These are phyloP conservation scores for Drosophila carrolli DNA, from an alignment of 1,140 invertebrate genomes.

Conservation along the genomic window DNA sequence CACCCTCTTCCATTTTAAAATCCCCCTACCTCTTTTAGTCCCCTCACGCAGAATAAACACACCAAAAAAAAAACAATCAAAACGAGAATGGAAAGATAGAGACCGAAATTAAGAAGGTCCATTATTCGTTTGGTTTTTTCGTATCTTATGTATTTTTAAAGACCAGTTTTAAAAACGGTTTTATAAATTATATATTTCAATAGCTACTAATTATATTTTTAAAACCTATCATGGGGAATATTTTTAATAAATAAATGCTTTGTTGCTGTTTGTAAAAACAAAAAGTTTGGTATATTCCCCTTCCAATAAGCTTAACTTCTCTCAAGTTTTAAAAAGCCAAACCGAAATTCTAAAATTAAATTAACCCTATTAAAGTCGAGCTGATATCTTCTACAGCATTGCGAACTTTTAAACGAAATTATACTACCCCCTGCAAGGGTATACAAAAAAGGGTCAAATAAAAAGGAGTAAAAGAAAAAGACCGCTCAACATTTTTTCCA, in stretches of 20 bases:
- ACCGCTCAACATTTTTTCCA: slow-evolving; percentile 61
- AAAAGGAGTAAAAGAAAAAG: slow-evolving; percentile 26
- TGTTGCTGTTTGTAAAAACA: too few relatives aligned
- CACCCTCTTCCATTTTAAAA: background rate
- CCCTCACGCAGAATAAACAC: slow-evolving; percentile 19
- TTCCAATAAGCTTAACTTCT: too few relatives aligned
- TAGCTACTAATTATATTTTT: too few relatives aligned
- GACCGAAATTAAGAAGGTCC: background rate
- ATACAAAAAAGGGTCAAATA: slow-evolving; percentile 15
- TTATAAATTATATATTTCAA: too few relatives aligned
- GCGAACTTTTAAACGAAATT: background rate
- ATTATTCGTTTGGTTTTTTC: background rate
- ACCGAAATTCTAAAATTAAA: too few relatives aligned
- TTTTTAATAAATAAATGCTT: too few relatives aligned
- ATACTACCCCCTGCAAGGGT: background rate
- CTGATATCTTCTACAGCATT: background rate
- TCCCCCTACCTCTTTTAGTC: background rate
- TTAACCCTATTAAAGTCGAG: background rate
- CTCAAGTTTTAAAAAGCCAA: too few relatives aligned
- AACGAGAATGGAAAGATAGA: slow-evolving; percentile 1
- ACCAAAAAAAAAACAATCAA: slow-evolving; percentile 23
- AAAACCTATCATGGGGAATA: too few relatives aligned
- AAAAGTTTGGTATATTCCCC: too few relatives aligned
- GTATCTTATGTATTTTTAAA: background rate
- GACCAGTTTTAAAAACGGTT: too few relatives aligned